These are phyloP conservation scores for Brachionus rotundiformis DNA, from an alignment of 1,140 invertebrate genomes.

Conservation along the genomic window DNA sequence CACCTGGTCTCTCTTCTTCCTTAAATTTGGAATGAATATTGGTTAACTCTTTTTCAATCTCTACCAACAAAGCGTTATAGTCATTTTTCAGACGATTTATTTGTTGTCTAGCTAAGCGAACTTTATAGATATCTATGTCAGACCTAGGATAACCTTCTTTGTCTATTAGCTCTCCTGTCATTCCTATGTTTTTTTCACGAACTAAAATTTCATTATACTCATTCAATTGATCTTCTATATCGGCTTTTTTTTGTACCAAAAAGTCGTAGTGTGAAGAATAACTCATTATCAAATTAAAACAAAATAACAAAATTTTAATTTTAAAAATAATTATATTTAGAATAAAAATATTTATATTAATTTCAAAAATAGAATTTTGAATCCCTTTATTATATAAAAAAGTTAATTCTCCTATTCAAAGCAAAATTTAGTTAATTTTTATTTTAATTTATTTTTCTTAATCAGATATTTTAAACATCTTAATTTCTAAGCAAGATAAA, in stretches of 20 bases:
- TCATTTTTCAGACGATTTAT: conserved; percentile 49
- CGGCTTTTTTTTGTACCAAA: background rate
- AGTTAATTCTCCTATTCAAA: too few species aligned
- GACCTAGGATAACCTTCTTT: conserved; percentile 48
- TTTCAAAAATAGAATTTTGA: too few species aligned
- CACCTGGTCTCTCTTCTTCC: background rate
- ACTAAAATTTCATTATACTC: conserved; percentile 34
- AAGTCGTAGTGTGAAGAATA: background rate
- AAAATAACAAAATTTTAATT: too few species aligned
- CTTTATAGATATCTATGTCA: conserved; percentile 47
- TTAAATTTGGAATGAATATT: conserved; percentile 36
- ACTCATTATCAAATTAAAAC: conserved; percentile 33
- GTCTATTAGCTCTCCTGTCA: conserved; percentile 41
- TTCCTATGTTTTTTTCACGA: conserved; percentile 49
- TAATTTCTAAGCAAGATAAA: too few species aligned
- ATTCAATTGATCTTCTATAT: conserved; percentile 43
- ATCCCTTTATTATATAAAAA: too few species aligned
- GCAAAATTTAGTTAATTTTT: too few species aligned
- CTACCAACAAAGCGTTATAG: conserved; percentile 38
- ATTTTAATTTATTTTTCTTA: too few species aligned
- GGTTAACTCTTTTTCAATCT: conserved; percentile 40
- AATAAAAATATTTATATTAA: too few species aligned
- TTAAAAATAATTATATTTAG: background rate
- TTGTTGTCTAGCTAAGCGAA: background rate
- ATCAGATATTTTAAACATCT: too few species aligned